phyloP scores from a whole-genome alignment of 2,888 invertebrate species.

The Ceraclea dissimilis region DNA sequence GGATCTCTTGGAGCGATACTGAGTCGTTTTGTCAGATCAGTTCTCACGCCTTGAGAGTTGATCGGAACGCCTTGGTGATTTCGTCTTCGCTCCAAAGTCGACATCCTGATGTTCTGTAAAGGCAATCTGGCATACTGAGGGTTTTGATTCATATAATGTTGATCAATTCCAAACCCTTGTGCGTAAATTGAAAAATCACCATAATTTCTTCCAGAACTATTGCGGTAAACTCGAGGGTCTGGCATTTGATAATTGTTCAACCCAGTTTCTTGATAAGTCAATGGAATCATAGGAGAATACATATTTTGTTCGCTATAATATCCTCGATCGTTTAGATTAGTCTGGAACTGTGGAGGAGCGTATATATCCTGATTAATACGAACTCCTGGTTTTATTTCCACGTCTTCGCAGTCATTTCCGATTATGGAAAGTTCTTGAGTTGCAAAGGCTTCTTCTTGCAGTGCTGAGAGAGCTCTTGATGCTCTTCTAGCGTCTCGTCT shows the following conservation, averaged over 20 bases:
- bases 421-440: conserved; percentile 9
- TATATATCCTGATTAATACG: conserved; percentile 10
- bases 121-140: conserved; percentile 8
- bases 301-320: conserved; percentile 7
- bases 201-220: conserved; percentile 9
- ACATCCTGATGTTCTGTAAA: conserved; percentile 8
- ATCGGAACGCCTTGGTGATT: conserved; percentile 4
- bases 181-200: conserved; percentile 12
- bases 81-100: conserved; percentile 11
- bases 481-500: conserved; percentile 23
- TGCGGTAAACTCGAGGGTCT: conserved; percentile 9
- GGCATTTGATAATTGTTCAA: not conserved
- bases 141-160: conserved; percentile 5
- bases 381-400: conserved; percentile 3
- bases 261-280: conserved; percentile 3
- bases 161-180: conserved; percentile 11
- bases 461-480: conserved; percentile 22
- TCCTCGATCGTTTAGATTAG: not conserved
- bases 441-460: conserved; percentile 18
- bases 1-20: conserved; percentile 4
- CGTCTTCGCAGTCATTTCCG: conserved; percentile 15
- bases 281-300: conserved; percentile 12
- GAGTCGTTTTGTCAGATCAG: conserved; percentile 6
- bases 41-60: conserved; percentile 9
- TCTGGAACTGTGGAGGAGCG: conserved; percentile 1